Evolutionary conservation across 1,140 invertebrate genomes (phyloP), one percentile per base, ranked within the genome.

Genomic region (Drusus annulatus): DNA sequence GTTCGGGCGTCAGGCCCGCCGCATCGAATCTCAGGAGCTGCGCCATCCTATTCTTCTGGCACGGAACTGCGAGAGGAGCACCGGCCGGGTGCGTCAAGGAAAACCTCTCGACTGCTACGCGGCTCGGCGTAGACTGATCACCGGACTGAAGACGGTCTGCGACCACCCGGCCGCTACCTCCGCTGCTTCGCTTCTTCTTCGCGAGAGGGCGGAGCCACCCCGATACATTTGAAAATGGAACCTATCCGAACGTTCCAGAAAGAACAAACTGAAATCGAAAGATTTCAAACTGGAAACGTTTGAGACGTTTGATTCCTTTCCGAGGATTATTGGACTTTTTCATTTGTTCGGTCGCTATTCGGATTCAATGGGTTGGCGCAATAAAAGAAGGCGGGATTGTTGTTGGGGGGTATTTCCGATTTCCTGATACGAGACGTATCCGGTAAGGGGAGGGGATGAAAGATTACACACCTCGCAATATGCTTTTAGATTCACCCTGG

Each of bases 1-100:
- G 88, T 85, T 89, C 88, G 83, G 88, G 88, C n/a, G 88, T 88
- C 15, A 89, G 86, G 81, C 89, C 85, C 77, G 86, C 86, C 85
- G 86, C 86, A 84, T 89, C 87, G 85, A 89, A 87, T 79, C 87
- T 86, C 65, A 89, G 85, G 45, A 87, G 84, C 79, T 86, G 86
- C 82, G 87, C 84, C 88, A 89, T 89, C 71, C 65, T 80, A 51
- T 69, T 75, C 74, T 54, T 8, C 84, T 81, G 84, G 25, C 25
- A 75, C 60, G 36, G 51, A 16, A 65, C 17, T 13, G 51, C 69
- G 19, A 71, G 58, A 45, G 36, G 36, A 45, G 36, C 36, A 62
- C 65, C 78, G 81, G 80, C 78, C 62, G 25, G 65, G 75, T 78
- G 51, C 76, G 76, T 69, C 58, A 80, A 84, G 74, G 23, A 76